A percentile compares a stretch with the other conserved stretches of the same genome.
These are phyloP conservation scores for Andrena bucephala DNA, from an alignment of 2,888 invertebrate species.

Conservation along the genomic window DNA sequence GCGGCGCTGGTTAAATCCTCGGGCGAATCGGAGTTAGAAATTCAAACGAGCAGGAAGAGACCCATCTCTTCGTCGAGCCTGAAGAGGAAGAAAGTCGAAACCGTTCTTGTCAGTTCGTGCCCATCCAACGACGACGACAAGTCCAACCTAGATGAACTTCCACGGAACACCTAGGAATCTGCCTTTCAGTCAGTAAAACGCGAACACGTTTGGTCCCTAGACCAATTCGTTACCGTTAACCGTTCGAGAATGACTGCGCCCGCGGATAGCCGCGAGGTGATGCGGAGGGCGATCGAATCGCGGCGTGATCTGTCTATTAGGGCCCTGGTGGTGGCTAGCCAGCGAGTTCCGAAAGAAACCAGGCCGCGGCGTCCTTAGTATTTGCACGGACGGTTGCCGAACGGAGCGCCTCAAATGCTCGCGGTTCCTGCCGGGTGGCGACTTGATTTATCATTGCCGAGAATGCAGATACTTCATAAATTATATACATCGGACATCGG, in stretches of 20 bases:
- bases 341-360: slow-evolving; percentile 35
- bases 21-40: slow-evolving; percentile 13
- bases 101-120: too few species aligned
- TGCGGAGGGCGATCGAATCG: slow-evolving; percentile 19
- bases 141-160: too few species aligned
- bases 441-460: slow-evolving; percentile 82
- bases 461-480: slow-evolving; percentile 84
- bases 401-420: slow-evolving; percentile 68
- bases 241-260: background rate
- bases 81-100: background rate
- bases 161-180: too few species aligned
- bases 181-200: background rate
- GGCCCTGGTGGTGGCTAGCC: background rate
- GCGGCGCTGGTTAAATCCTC: slow-evolving; percentile 17
- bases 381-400: slow-evolving; percentile 45
- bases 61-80: background rate
- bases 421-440: slow-evolving; percentile 78
- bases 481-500: slow-evolving; percentile 80
- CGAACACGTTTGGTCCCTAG: background rate
- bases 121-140: too few species aligned
- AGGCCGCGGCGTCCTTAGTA: slow-evolving; percentile 19
- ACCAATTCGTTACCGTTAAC: background rate
- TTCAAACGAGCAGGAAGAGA: slow-evolving; percentile 6
- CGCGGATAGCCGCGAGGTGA: slow-evolving; percentile 4
- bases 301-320: slow-evolving; percentile 43